Percentiles rank a stretch among this genome's conserved stretches.
phyloP scores from a whole-genome alignment of 2,797 vertebrate species.

The Enteromius radiatus region DNA sequence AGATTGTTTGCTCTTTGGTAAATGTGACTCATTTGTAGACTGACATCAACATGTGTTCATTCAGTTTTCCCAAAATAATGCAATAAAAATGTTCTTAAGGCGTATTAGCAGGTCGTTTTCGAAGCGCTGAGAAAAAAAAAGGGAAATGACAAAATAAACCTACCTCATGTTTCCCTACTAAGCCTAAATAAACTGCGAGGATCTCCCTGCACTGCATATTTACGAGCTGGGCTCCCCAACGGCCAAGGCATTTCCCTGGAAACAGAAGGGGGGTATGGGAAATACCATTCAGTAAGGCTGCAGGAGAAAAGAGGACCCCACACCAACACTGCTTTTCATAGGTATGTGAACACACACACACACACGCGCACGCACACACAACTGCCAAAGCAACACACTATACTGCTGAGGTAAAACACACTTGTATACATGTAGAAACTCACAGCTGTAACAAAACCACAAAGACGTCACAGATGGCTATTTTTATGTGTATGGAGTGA shows the following conservation, averaged over 20 bases:
- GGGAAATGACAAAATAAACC: conserved; percentile 39
- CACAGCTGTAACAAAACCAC: conserved; percentile 59
- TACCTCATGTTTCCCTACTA: conserved; percentile 40
- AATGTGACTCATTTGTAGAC: conserved; percentile 34
- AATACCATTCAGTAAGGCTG: conserved; percentile 60
- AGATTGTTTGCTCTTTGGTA: conserved; percentile 24
- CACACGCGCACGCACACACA: conserved; percentile 36
- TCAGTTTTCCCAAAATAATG: conserved; percentile 52
- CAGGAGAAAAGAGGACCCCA: conserved; percentile 64
- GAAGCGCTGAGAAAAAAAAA: conserved; percentile 43
- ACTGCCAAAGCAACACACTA: conserved; percentile 12
- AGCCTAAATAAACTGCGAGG: conserved; percentile 56
- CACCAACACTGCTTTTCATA: conserved; percentile 51
- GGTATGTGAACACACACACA: conserved; percentile 26
- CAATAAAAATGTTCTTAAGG: conserved; percentile 44
- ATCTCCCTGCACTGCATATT: conserved; percentile 59
- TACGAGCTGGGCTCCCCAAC: conserved; percentile 67
- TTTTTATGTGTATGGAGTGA: conserved; percentile 64
- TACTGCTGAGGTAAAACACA: conserved; percentile 23
- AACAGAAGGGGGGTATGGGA: conserved; percentile 59
- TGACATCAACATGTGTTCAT: conserved; percentile 45
- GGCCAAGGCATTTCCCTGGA: conserved; percentile 62
- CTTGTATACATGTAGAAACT: conserved; percentile 22
- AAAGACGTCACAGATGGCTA: conserved; percentile 61
- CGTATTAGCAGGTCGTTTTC: conserved; percentile 55